A percentile compares a stretch with the other conserved stretches of the same genome.
phyloP scores from a whole-genome alignment of 2,888 invertebrate species.

The Heteropelma amictum region DNA sequence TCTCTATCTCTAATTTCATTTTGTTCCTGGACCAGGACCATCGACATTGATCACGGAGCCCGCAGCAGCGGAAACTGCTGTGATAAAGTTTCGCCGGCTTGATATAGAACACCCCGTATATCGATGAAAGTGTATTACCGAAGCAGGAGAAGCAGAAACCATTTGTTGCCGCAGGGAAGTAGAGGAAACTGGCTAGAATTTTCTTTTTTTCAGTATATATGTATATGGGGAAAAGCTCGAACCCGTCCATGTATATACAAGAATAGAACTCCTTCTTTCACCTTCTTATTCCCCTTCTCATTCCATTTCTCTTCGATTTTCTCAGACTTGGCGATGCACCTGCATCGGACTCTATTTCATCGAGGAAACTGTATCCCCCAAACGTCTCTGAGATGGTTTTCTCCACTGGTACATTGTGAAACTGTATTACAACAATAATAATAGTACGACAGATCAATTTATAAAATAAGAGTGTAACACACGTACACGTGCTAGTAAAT shows the following conservation, averaged over 20 bases:
- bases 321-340: conserved; percentile 39
- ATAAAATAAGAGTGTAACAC: conserved; percentile 37
- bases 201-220: neutral
- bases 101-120: conserved; percentile 2
- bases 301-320: conserved; percentile 49
- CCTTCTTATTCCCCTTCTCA: conserved; percentile 23
- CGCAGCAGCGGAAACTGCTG: neutral
- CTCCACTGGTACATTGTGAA: conserved; percentile 4
- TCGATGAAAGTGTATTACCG: neutral
- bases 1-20: neutral
- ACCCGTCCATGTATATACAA: neutral
- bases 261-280: conserved; percentile 14
- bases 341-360: conserved; percentile 50
- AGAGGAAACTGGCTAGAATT: conserved; percentile 31
- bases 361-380: conserved; percentile 10
- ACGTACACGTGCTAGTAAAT: neutral
- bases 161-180: conserved; percentile 52
- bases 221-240: neutral
- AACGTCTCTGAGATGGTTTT: conserved; percentile 28
- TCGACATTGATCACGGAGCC: neutral
- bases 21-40: neutral
- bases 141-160: conserved; percentile 40
- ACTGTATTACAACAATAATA: conserved; percentile 33
- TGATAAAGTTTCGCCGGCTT: neutral
- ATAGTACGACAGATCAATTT: conserved; percentile 44